phyloP scores from a whole-genome alignment of 2,113 vertebrate species.

The Epinephelus moara region DNA sequence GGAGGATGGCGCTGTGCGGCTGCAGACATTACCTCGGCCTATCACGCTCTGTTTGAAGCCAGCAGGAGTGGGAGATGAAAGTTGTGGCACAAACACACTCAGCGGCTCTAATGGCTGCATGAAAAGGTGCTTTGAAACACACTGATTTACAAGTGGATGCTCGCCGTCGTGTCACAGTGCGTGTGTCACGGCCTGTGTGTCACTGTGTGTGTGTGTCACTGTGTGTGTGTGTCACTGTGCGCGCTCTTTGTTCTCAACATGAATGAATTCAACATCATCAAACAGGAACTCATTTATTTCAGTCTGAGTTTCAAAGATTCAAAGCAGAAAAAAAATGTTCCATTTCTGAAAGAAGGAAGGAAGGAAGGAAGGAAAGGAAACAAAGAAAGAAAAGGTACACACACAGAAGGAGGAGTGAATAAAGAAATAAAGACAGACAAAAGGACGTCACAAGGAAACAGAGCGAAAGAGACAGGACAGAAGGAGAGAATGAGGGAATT shows the following conservation, averaged over 20 bases:
- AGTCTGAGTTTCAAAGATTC: neutral
- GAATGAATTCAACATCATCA: conserved; percentile 57
- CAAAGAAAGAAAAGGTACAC: neutral
- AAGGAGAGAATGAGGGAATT: neutral
- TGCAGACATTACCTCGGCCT: conserved; percentile 35
- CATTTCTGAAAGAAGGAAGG: neutral
- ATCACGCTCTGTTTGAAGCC: conserved; percentile 72
- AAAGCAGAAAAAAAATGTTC: neutral
- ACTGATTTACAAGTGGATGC: conserved; percentile 64
- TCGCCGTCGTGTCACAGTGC: neutral
- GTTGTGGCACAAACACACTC: conserved; percentile 63
- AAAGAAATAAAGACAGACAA: too few species aligned
- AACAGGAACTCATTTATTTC: conserved; percentile 18
- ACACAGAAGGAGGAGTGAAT: too few species aligned
- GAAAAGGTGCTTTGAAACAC: conserved; percentile 71
- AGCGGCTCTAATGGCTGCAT: conserved; percentile 58
- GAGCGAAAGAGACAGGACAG: neutral
- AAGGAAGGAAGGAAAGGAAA: neutral
- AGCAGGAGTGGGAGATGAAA: conserved; percentile 78
- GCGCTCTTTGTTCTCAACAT: conserved; percentile 55
- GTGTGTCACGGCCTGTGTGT: neutral
- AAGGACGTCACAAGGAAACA: too few species aligned
- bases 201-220: neutral
- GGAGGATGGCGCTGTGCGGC: neutral
- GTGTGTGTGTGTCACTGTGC: too few species aligned